Conservation (phyloP, 2,113 vertebrate genomes). For the Pollachius pollachius region DNA sequence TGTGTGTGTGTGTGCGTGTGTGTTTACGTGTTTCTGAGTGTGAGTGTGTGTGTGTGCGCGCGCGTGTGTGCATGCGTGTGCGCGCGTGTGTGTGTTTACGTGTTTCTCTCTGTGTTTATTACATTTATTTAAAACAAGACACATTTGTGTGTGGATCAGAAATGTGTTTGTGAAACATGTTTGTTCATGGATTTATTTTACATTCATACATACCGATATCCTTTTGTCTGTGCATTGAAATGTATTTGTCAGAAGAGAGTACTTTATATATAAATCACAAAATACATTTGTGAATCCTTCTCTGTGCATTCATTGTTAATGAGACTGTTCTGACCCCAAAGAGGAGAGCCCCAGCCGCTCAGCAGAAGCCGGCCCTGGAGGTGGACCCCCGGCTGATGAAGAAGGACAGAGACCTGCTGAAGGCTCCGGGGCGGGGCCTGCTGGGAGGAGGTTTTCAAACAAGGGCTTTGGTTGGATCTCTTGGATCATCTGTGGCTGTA, state of each 20-base stretch:
- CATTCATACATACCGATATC: background rate
- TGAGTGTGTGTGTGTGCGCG: background rate
- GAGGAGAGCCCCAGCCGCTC: slow-evolving; percentile 78
- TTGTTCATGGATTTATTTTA: too few relatives aligned
- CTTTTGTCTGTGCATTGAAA: too few relatives aligned
- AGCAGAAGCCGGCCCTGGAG: slow-evolving; percentile 85
- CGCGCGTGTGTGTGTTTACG: background rate
- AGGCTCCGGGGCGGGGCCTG: slow-evolving; percentile 40
- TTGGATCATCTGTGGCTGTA: too few relatives aligned
- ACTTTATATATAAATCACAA: too few relatives aligned
- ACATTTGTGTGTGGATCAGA: too few relatives aligned
- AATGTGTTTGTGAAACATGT: too few relatives aligned
- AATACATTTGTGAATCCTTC: too few relatives aligned
- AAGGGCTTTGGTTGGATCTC: too few relatives aligned
- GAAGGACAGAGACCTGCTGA: slow-evolving; percentile 82
- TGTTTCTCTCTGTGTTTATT: background rate
- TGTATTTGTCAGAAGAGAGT: slow-evolving; percentile 73
- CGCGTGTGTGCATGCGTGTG: background rate
- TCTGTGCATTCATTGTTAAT: too few relatives aligned
- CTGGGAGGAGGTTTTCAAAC: slow-evolving; percentile 34
- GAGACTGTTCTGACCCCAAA: slow-evolving; percentile 52
- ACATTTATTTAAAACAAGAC: too few relatives aligned
- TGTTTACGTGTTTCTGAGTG: slow-evolving; percentile 4
- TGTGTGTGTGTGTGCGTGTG: background rate
- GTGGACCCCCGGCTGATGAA: slow-evolving; percentile 82